Evolutionary conservation across 2,797 vertebrate species (phyloP).

Genomic region (Trichosurus vulpecula): DNA sequence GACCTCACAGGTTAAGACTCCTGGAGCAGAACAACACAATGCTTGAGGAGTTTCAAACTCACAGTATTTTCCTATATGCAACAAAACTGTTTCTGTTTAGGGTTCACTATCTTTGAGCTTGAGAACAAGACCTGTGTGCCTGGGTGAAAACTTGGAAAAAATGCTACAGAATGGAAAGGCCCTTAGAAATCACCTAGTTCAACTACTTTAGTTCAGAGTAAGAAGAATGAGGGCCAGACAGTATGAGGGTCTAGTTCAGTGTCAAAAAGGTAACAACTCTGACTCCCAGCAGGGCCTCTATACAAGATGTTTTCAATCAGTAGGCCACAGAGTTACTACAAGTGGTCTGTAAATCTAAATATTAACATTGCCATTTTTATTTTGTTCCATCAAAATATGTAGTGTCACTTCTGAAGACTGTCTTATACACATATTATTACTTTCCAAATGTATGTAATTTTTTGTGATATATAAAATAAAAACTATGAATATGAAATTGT

Average conservation of each 20-base stretch:
- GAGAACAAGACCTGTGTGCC: slow-evolving; percentile 5
- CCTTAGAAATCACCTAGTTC: not conserved
- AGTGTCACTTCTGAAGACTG: not conserved
- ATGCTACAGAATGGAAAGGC: not conserved
- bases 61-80: slow-evolving; percentile 19
- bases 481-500: not conserved
- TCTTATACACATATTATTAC: not conserved
- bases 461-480: not conserved
- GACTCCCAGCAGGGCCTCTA: not conserved
- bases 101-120: slow-evolving; percentile 36
- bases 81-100: slow-evolving; percentile 29
- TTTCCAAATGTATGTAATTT: not conserved
- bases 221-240: not conserved
- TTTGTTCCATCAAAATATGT: not conserved
- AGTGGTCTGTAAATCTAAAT: not conserved
- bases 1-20: not conserved
- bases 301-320: not conserved
- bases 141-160: slow-evolving; percentile 48
- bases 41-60: not conserved
- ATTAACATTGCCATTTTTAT: not conserved
- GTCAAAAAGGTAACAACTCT: not conserved
- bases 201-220: not conserved
- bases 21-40: not conserved
- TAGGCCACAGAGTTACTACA: not conserved
- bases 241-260: not conserved